Base-by-base conservation (phyloP, 2,797 vertebrate species). In the Morus bassanus region DNA sequence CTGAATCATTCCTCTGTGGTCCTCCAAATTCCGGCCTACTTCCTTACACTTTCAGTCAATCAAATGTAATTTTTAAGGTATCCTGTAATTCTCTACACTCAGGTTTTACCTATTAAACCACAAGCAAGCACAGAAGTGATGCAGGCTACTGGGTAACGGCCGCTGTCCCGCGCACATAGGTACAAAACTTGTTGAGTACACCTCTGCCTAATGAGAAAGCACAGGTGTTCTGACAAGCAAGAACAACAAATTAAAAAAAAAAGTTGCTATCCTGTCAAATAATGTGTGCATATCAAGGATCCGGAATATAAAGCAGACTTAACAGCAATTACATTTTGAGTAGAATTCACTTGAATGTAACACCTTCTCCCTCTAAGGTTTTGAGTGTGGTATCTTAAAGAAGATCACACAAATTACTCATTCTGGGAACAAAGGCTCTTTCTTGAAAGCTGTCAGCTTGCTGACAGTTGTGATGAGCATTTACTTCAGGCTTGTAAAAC, bases 401-500 rank as follows among this genome's bases (percentile, higher is more conserved):
- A 94, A 91, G 93, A 98, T 98, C 96, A 96, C 92, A 93, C 82
- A 97, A 96, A 98, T 98, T 96, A 96, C 94, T 98, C 93, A 97
- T 97, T 98, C 78, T 10, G 28, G 85, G 97, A 98, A 97, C 96
- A 98, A 98, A 98, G 95, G 92, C 91, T 95, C 75, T 82, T 96
- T 95, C 97, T 94, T 96, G 92, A 98, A 96, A 97, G 79, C 97
- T 98, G 97, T 98, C 97, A 98, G 74, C 86, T 95, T 96, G 78
- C 96, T 98, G 98, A 97, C 97, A 98, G 95, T 97, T 98, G 96
- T 89, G 96, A 98, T 97, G 97, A 98, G 88, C 96, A 96, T 98
- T 98, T 98, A 97, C 95, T 98, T 97, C 93, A 98, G 94, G 80
- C 97, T 98, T 97, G 95, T 97, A 97, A 98, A 98, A 98, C 97